Base-by-base conservation (phyloP, 2,113 vertebrate genomes). In the Anarhynchus alexandrinus region DNA sequence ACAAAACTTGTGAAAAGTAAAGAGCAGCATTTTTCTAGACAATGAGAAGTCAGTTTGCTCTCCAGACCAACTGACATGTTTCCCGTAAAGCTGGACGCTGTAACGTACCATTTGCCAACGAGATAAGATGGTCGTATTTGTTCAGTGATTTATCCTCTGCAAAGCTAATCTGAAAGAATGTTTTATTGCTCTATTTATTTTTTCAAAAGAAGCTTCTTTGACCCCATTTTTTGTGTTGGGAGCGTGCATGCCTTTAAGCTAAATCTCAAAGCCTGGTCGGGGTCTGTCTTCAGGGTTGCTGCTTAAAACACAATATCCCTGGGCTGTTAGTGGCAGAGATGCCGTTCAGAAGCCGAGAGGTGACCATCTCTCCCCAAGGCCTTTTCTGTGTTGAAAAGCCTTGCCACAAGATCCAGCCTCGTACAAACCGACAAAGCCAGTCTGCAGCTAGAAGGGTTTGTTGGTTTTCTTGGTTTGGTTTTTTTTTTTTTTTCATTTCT, bases 111-210 rank as follows among this genome's bases (percentile, higher is more conserved):
- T 95, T 96, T 83, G 93, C 95, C 83, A 84, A 36, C 21, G 6
- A 96, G 95, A 95, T 95, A 96, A 96, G 91, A 79, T 88, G 94
- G 74, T 81, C 10, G 23, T 84, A 54, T 97, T 94, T 96, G 81
- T 76, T 88, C 59, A 6, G 64, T 93, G 94, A 96, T 96, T 96
- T 96, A 96, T 96, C 47, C 83, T 43, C 92, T 94, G 92, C 77
- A 82, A 95, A 88, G 90, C 69, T 77, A 58, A 79, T 80, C 82
- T 92, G 90, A 92, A 94, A 85, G 94, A 92, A 96, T 91, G 93
- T 27, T 91, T 96, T 97, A 95, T 95, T 96, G 94, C 96, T 96
- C 87, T 97, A 94, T 97, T 96, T 97, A 94, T 95, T 96, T 96
- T 96, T 86, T 91, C 86, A 86, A 94, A 95, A 95, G 84, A 80